Percentiles rank a stretch among this genome's conserved stretches.
These are phyloP conservation scores for Stenodema calcarata DNA, from an alignment of 2,888 invertebrate species.

Conservation along the genomic window DNA sequence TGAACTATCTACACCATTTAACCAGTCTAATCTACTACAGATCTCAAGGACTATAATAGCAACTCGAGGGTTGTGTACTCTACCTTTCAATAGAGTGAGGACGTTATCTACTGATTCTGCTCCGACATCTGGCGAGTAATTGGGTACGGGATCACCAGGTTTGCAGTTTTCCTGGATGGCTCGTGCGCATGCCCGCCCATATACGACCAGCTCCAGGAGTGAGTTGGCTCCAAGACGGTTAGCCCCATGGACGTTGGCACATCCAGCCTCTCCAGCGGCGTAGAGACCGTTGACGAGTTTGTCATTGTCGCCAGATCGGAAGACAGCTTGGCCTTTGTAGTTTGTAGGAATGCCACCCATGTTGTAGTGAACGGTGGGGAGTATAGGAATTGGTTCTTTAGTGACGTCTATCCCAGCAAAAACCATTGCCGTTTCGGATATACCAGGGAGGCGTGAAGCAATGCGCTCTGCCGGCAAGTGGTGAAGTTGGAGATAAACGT, in stretches of 20 bases:
- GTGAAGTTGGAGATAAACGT: slow-evolving; percentile 91
- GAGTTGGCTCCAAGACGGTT: slow-evolving; percentile 99
- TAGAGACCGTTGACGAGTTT: slow-evolving; percentile 85
- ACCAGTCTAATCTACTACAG: too few relatives aligned
- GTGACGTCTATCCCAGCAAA: slow-evolving; percentile 99
- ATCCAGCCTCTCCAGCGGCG: slow-evolving; percentile 93
- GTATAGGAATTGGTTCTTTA: slow-evolving; percentile 95
- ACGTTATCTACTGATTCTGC: slow-evolving; percentile 92
- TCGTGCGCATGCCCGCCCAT: slow-evolving; percentile 95
- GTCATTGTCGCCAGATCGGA: slow-evolving; percentile 69
- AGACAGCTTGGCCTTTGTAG: slow-evolving; percentile 91
- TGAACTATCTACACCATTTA: too few relatives aligned
- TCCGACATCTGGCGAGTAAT: slow-evolving; percentile 71
- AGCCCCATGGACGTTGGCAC: slow-evolving; percentile 97
- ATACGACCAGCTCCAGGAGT: slow-evolving; percentile 95
- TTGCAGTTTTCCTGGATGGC: slow-evolving; percentile 84
- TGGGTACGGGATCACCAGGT: slow-evolving; percentile 82
- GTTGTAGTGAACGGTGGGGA: slow-evolving; percentile 99
- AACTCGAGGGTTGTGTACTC: too few relatives aligned
- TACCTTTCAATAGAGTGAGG: slow-evolving; percentile 76
- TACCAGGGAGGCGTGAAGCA: slow-evolving; percentile 84
- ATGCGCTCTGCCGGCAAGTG: slow-evolving; percentile 96
- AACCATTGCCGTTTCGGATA: slow-evolving; percentile 98
- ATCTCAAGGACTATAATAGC: too few relatives aligned
- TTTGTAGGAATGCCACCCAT: slow-evolving; percentile 99